phyloP scores from a whole-genome alignment of 2,888 invertebrate genomes.

The Acronicta aceris region DNA sequence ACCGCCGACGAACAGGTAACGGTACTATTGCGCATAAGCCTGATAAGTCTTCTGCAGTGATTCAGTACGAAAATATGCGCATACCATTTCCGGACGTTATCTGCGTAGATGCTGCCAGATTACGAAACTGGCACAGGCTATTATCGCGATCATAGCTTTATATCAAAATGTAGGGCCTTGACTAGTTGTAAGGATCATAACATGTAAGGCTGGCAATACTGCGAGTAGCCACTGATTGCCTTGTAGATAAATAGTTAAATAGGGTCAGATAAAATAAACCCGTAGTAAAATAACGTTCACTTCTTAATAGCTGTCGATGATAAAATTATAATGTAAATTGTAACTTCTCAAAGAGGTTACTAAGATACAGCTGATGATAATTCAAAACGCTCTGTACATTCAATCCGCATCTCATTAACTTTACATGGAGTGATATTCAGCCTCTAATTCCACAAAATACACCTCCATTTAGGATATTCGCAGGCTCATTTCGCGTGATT shows the following conservation, averaged over 20 bases:
- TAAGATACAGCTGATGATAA: too few species aligned
- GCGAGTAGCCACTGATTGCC: conserved; percentile 13
- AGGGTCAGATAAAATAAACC: background rate
- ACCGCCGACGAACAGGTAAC: conserved; percentile 10
- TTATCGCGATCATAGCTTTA: conserved; percentile 27
- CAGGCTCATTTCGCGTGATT: conserved; percentile 48
- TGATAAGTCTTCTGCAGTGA: conserved; percentile 45
- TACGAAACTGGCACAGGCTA: conserved; percentile 37
- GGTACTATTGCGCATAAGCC: conserved; percentile 16
- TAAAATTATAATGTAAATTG: too few species aligned
- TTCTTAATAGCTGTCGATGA: too few species aligned
- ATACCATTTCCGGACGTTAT: conserved; percentile 54
- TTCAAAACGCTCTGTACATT: background rate
- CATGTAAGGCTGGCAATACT: conserved; percentile 1
- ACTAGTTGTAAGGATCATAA: conserved; percentile 12
- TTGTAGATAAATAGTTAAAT: background rate
- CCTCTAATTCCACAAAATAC: conserved; percentile 36
- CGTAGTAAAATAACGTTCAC: too few species aligned
- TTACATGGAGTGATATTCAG: conserved; percentile 15
- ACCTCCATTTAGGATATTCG: conserved; percentile 35
- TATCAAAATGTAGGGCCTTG: conserved; percentile 6
- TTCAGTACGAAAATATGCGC: conserved; percentile 52
- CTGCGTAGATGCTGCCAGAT: conserved; percentile 27
- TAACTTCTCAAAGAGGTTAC: too few species aligned
- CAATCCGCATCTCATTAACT: conserved; percentile 11